phyloP scores from a whole-genome alignment of 2,113 vertebrate species.

The Daubentonia madagascariensis region DNA sequence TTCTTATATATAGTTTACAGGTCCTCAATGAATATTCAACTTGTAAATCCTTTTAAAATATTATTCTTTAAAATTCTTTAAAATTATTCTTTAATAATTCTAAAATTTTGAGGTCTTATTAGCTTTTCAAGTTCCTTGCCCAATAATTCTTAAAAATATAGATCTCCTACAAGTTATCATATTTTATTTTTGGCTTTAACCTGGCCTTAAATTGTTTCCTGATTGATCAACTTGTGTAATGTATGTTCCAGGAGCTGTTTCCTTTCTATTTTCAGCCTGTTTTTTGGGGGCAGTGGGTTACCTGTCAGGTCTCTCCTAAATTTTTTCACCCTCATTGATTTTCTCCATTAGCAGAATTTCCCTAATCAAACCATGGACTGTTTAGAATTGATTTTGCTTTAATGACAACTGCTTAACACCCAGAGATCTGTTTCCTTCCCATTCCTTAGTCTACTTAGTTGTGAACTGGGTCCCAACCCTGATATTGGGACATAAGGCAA shows the following conservation, averaged over 20 bases:
- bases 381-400: slow-evolving; percentile 4
- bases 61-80: background rate
- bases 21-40: background rate
- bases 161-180: background rate
- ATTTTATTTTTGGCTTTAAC: slow-evolving; percentile 12
- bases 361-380: background rate
- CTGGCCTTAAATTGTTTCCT: background rate
- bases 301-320: background rate
- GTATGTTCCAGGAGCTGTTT: background rate
- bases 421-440: background rate
- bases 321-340: background rate
- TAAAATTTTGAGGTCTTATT: background rate
- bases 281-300: background rate
- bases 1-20: background rate
- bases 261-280: background rate
- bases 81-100: too few species aligned
- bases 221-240: background rate
- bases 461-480: background rate
- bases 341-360: background rate
- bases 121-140: slow-evolving; percentile 10
- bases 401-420: background rate
- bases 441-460: background rate
- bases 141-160: slow-evolving; percentile 22
- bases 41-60: slow-evolving; percentile 37
- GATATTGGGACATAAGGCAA: background rate